phyloP scores from a whole-genome alignment of 2,888 invertebrate species.

The Choreutis nemorana region DNA sequence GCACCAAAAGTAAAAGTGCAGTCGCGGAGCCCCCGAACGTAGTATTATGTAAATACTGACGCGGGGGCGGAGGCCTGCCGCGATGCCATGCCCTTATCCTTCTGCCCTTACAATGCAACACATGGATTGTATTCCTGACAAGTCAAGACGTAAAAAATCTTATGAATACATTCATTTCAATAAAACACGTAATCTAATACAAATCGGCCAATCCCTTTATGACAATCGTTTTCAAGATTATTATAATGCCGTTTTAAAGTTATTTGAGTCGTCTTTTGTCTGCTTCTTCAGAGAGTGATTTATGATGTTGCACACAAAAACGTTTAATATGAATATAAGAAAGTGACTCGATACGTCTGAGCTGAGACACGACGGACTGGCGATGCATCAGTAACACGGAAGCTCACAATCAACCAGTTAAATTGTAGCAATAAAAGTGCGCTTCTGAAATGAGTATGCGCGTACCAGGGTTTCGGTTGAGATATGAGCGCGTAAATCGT shows the following conservation, averaged over 20 bases:
- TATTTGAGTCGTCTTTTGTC: constrained; percentile 37
- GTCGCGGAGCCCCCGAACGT: constrained; percentile 33
- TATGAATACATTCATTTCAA: constrained; percentile 30
- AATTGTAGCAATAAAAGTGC: too few species aligned
- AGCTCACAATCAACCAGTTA: too few species aligned
- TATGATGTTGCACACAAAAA: constrained; percentile 20
- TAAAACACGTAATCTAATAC: constrained; percentile 40
- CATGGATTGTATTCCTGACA: constrained; percentile 33
- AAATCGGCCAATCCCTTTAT: constrained; percentile 48
- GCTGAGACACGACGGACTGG: too few species aligned
- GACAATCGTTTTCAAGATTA: constrained; percentile 26
- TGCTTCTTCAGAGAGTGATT: constrained; percentile 34
- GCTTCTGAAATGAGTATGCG: too few species aligned
- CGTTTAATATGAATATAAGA: background rate
- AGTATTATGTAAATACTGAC: constrained; percentile 43
- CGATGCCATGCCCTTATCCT: constrained; percentile 40
- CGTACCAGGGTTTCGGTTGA: constrained; percentile 14
- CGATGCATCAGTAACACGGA: too few species aligned
- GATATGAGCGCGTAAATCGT: constrained; percentile 26
- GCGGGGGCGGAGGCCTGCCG: constrained; percentile 32
- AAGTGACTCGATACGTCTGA: too few species aligned
- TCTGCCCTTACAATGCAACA: constrained; percentile 28
- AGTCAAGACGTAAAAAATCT: constrained; percentile 41
- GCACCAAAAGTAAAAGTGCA: constrained; percentile 58
- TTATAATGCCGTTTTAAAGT: constrained; percentile 34